A percentile compares a stretch with the other conserved stretches of the same genome.
Evolutionary conservation across 2,888 invertebrate species (phyloP).

Genomic region (Eugnorisma glareosa): DNA sequence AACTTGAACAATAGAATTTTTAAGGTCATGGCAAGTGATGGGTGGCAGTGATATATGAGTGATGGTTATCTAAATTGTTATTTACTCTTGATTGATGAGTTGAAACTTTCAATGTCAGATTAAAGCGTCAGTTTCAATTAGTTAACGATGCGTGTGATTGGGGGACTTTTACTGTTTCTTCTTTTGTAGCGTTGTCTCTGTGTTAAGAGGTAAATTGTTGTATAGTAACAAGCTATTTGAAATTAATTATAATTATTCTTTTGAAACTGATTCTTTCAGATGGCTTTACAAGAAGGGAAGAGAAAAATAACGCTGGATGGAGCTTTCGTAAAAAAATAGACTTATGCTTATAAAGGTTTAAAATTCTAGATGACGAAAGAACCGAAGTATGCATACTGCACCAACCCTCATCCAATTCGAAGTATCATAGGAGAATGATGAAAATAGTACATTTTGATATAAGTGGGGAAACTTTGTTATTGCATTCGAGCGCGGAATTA

Average conservation of each 20-base stretch:
- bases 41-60: conserved; percentile 41
- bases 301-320: neutral
- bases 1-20: conserved; percentile 55
- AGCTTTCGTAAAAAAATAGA: neutral
- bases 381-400: neutral
- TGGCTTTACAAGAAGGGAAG: neutral
- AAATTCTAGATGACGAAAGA: neutral
- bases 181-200: conserved; percentile 24
- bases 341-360: neutral
- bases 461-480: too few relatives aligned
- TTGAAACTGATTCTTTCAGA: neutral
- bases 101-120: conserved; percentile 55
- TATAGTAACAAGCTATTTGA: neutral
- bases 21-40: conserved; percentile 41
- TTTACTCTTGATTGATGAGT: conserved; percentile 49
- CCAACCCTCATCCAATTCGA: too few relatives aligned
- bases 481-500: too few relatives aligned
- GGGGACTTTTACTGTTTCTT: conserved; percentile 13
- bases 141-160: conserved; percentile 43
- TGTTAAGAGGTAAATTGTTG: neutral
- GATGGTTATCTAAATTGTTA: conserved; percentile 53
- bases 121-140: conserved; percentile 44
- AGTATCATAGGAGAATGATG: too few relatives aligned
- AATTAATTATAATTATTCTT: conserved; percentile 12
- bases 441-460: too few relatives aligned